Evolutionary conservation across 2,113 vertebrate species (phyloP).

Genomic region (Chrysochloris asiatica): DNA sequence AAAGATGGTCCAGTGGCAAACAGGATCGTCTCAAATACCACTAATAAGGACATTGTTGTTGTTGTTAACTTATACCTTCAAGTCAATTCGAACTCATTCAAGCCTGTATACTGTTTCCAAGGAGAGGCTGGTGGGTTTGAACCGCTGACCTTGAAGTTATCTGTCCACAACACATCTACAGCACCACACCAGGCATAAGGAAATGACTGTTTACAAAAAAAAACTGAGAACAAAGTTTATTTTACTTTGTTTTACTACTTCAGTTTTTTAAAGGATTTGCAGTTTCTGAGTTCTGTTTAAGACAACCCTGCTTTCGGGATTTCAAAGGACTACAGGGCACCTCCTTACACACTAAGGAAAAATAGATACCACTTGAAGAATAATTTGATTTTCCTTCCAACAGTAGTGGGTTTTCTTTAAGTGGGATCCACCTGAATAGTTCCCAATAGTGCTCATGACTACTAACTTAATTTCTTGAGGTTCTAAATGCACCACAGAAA

Average conservation of each 20-base stretch:
- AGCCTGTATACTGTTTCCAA: too few species aligned
- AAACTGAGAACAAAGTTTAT: conserved; percentile 47
- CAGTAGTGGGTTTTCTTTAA: neutral
- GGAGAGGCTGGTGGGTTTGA: too few species aligned
- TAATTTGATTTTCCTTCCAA: conserved; percentile 4
- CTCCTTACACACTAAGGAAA: neutral
- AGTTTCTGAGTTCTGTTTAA: conserved; percentile 3
- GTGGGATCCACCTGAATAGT: neutral
- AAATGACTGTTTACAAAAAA: neutral
- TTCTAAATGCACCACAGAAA: conserved; percentile 46
- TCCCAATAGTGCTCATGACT: neutral
- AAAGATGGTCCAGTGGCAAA: neutral
- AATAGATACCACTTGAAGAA: neutral
- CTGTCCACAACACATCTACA: too few species aligned
- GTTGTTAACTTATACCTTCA: too few species aligned
- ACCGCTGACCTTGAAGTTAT: too few species aligned
- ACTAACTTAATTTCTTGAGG: conserved; percentile 53
- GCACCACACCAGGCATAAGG: too few species aligned
- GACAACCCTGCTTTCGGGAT: neutral
- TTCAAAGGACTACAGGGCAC: neutral
- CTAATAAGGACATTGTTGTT: too few species aligned
- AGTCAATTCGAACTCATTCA: too few species aligned
- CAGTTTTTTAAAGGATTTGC: neutral
- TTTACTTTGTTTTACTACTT: conserved; percentile 25
- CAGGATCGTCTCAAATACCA: neutral